phyloP scores from a whole-genome alignment of 2,888 invertebrate species.

The Catocala sponsa region DNA sequence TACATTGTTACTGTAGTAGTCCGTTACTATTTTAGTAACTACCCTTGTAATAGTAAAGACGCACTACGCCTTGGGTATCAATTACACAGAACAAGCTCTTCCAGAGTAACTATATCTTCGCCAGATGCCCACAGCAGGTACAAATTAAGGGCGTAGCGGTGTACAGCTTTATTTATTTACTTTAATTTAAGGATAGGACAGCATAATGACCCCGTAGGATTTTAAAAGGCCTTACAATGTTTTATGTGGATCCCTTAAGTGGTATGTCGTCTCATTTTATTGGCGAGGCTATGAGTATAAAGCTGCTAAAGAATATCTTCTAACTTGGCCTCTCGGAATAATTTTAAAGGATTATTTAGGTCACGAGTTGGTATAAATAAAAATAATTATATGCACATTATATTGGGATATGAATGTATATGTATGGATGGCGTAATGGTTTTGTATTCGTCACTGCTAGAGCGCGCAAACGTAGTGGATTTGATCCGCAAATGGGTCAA shows the following conservation, averaged over 20 bases:
- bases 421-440: no score
- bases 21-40: no score
- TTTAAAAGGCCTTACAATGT: conserved; percentile 54
- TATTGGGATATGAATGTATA: no score
- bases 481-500: no score
- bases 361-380: no score
- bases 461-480: no score
- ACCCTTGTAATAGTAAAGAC: no score
- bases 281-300: background rate
- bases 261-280: conserved; percentile 14
- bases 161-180: conserved; percentile 77
- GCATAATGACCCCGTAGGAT: conserved; percentile 69
- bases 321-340: background rate
- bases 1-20: no score
- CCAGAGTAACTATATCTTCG: conserved; percentile 41
- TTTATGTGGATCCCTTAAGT: conserved; percentile 28
- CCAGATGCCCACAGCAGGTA: conserved; percentile 64
- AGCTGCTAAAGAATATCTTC: background rate
- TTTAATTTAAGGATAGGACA: conserved; percentile 73
- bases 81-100: conserved; percentile 25
- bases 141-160: conserved; percentile 73
- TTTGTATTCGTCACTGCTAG: no score
- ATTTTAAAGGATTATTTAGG: no score
- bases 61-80: no score
- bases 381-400: no score